A percentile compares a stretch with the other conserved stretches of the same genome.
Conservation (phyloP, 2,888 invertebrate genomes). For the Agrotis puta region DNA sequence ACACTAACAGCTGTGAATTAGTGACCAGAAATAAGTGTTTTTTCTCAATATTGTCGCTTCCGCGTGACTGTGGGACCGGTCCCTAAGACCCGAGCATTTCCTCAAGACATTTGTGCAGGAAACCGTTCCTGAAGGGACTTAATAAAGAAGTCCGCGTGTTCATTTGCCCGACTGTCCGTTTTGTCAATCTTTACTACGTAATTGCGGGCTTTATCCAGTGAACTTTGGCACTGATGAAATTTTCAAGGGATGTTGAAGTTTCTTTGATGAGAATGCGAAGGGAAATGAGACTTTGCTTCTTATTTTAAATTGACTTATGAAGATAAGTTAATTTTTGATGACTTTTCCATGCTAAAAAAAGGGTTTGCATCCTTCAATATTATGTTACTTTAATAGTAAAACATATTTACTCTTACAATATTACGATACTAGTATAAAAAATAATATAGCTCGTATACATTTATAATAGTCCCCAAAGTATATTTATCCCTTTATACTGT, state of each 20-base stretch:
- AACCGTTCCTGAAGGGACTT: constrained; percentile 25
- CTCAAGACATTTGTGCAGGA: constrained; percentile 13
- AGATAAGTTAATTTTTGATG: too few species aligned
- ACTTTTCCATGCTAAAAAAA: too few species aligned
- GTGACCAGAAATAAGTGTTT: too few species aligned
- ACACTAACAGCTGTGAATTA: too few species aligned
- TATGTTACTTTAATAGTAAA: too few species aligned
- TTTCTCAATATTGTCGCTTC: neutral
- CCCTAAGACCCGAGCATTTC: constrained; percentile 15
- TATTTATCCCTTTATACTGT: neutral
- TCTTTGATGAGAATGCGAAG: neutral
- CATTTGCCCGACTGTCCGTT: constrained; percentile 33
- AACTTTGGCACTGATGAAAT: constrained; percentile 27
- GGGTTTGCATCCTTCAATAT: too few species aligned
- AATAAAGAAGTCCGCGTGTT: constrained; percentile 42
- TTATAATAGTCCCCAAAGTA: neutral
- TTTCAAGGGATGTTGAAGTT: constrained; percentile 5
- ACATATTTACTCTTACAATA: neutral
- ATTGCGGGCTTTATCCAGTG: constrained; percentile 11
- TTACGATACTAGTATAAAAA: neutral
- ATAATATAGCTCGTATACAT: neutral
- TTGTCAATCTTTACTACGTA: constrained; percentile 21
- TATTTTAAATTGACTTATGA: neutral
- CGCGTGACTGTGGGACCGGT: neutral
- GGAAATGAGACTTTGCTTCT: neutral